phyloP scores from a whole-genome alignment of 2,888 invertebrate species.

The Megastigmus dorsalis region DNA sequence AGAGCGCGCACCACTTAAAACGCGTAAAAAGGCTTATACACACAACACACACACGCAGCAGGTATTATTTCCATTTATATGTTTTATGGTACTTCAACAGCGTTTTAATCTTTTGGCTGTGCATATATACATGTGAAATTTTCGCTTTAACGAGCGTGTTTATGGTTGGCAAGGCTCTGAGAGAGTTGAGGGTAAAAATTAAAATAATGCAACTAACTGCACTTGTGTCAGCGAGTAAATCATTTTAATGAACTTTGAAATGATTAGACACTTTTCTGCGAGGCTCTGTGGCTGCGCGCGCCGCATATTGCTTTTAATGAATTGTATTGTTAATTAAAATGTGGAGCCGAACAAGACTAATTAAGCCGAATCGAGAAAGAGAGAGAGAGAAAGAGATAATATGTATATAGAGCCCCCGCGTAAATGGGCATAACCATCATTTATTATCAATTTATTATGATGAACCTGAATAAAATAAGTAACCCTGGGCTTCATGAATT shows the following conservation, averaged over 20 bases:
- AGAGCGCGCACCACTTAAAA: no score
- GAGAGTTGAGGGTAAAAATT: conserved; percentile 22
- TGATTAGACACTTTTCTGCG: conserved; percentile 31
- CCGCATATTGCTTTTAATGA: conserved; percentile 29
- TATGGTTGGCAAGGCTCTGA: conserved; percentile 29
- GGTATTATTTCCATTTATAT: no score
- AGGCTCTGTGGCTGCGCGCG: no score
- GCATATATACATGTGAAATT: conserved; percentile 43
- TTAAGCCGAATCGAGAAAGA: neutral
- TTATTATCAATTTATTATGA: no score
- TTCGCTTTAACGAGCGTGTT: conserved; percentile 41
- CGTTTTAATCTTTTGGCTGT: conserved; percentile 38
- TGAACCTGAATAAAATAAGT: no score
- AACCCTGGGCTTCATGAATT: no score
- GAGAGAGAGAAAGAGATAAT: no score
- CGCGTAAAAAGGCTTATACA: no score
- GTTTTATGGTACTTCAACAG: neutral
- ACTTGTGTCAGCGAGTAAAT: conserved; percentile 42
- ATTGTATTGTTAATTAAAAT: conserved; percentile 24
- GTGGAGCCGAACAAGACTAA: neutral
- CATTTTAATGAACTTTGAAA: conserved; percentile 48
- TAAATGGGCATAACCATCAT: no score
- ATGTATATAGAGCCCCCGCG: no score
- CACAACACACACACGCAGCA: no score
- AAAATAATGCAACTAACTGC: conserved; percentile 26